phyloP scores from a whole-genome alignment of 1,140 invertebrate species.

The Dolichoris vasculosae region DNA sequence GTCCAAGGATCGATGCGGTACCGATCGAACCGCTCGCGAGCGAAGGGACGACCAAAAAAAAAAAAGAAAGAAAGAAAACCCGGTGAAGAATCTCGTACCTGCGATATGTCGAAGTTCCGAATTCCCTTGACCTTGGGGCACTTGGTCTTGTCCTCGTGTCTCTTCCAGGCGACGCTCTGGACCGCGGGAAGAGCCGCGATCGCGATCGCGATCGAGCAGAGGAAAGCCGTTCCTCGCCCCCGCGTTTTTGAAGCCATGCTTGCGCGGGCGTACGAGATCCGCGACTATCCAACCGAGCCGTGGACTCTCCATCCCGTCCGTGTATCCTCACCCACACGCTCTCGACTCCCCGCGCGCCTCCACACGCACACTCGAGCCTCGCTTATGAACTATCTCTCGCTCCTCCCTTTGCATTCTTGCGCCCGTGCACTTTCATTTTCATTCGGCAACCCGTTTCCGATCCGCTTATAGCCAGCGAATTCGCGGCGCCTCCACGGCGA shows the following conservation, averaged over 20 bases:
- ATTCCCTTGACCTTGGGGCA: constrained; percentile 76
- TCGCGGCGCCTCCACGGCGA: neutral
- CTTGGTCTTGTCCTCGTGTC: constrained; percentile 76
- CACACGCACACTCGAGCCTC: neutral
- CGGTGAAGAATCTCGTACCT: constrained; percentile 62
- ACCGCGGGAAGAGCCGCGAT: neutral
- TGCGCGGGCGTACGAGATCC: constrained; percentile 58
- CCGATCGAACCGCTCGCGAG: no score
- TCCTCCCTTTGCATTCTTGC: constrained; percentile 68
- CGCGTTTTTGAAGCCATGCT: constrained; percentile 21
- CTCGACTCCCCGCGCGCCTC: neutral
- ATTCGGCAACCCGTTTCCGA: constrained; percentile 64
- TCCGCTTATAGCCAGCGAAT: neutral
- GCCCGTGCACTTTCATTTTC: constrained; percentile 55
- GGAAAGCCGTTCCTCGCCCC: constrained; percentile 7
- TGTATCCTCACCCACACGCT: neutral
- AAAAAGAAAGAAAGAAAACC: neutral
- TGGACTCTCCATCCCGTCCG: neutral
- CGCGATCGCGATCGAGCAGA: constrained; percentile 46
- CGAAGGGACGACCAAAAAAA: constrained; percentile 6
- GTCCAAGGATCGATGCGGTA: no score
- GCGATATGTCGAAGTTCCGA: constrained; percentile 72
- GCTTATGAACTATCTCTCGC: constrained; percentile 33
- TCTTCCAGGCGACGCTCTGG: constrained; percentile 60
- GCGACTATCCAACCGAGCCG: constrained; percentile 57